Evolutionary conservation across 2,797 vertebrate genomes (phyloP).

Genomic region (Chaetodon trifasciatus): DNA sequence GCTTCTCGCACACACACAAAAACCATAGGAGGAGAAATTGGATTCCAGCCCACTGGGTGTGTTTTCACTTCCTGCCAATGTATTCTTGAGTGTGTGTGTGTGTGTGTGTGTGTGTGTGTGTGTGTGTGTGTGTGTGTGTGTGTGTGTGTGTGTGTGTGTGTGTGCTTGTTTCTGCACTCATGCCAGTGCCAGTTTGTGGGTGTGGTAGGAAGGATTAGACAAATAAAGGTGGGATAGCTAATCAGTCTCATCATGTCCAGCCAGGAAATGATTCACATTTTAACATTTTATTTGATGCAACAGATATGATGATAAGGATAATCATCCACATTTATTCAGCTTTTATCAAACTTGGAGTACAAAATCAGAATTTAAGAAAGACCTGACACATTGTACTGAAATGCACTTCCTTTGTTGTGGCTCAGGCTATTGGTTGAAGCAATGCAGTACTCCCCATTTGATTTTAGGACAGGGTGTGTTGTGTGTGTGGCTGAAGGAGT

Average conservation of each 20-base stretch:
- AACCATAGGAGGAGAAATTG: slow-evolving; percentile 27
- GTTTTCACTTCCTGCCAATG: slow-evolving; percentile 66
- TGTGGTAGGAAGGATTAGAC: slow-evolving; percentile 55
- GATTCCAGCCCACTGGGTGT: slow-evolving; percentile 57
- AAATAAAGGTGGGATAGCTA: slow-evolving; percentile 71
- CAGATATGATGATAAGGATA: not conserved
- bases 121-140: slow-evolving; percentile 19
- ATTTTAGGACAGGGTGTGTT: slow-evolving; percentile 8
- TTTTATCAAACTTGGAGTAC: not conserved
- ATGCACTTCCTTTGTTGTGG: not conserved
- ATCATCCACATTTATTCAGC: not conserved
- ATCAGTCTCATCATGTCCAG: slow-evolving; percentile 58
- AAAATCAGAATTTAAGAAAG: not conserved
- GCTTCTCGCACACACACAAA: not conserved
- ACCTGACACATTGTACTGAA: not conserved
- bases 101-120: slow-evolving; percentile 12
- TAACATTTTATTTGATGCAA: not conserved
- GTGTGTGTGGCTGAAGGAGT: slow-evolving; percentile 5
- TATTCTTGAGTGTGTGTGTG: slow-evolving; percentile 8
- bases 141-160: slow-evolving; percentile 13
- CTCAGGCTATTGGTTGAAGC: slow-evolving; percentile 3
- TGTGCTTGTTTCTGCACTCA: slow-evolving; percentile 14
- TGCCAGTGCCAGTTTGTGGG: slow-evolving; percentile 55
- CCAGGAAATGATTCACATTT: slow-evolving; percentile 69
- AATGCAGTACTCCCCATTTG: not conserved